A percentile compares a stretch with the other conserved stretches of the same genome.
phyloP scores from a whole-genome alignment of 30 jellyfish, hydroid and myxozoan species.

The Pelagia noctiluca region DNA sequence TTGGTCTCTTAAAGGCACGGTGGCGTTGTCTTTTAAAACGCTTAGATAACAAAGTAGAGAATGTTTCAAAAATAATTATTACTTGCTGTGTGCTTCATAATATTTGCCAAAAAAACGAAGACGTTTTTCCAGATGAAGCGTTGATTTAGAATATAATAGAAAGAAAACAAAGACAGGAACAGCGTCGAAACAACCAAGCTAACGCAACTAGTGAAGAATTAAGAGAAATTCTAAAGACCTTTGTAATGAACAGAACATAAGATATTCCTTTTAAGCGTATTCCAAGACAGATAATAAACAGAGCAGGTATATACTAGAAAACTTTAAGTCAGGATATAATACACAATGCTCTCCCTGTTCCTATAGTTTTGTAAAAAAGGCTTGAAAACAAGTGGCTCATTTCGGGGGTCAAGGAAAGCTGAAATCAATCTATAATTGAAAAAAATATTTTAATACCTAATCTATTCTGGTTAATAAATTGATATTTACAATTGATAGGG shows the following conservation, averaged over 20 bases:
- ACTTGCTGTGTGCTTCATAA: slow-evolving; percentile 66
- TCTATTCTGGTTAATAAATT: too few species aligned
- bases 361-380: too few species aligned
- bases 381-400: too few species aligned
- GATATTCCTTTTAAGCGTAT: too few species aligned
- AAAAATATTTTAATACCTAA: too few species aligned
- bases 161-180: background rate
- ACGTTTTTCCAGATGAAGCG: background rate
- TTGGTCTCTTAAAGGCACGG: slow-evolving; percentile 61
- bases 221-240: background rate
- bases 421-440: too few species aligned
- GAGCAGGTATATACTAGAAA: too few species aligned
- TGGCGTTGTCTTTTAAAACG: slow-evolving; percentile 50
- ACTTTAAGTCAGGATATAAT: too few species aligned
- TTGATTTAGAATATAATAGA: too few species aligned
- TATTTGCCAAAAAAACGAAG: slow-evolving; percentile 45
- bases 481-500: too few species aligned
- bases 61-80: slow-evolving; percentile 49
- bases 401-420: too few species aligned
- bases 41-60: slow-evolving; percentile 36
- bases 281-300: slow-evolving; percentile 18
- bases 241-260: background rate
- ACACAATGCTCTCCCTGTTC: too few species aligned
- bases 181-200: background rate
- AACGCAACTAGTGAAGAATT: background rate